Evolutionary conservation across 2,113 vertebrate species (phyloP).

Genomic region (Sula dactylatra): DNA sequence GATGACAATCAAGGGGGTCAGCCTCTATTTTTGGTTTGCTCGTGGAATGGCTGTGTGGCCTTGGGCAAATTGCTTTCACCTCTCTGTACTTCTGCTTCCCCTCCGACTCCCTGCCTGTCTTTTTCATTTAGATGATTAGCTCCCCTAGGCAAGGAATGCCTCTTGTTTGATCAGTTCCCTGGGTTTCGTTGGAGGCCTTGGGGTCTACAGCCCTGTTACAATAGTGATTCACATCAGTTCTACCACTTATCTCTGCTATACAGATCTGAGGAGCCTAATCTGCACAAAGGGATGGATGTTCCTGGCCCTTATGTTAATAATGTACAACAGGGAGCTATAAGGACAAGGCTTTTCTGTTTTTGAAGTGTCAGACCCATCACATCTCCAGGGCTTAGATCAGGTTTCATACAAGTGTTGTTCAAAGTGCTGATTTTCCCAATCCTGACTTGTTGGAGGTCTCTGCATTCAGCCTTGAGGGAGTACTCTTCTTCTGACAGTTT

Average conservation of each 20-base stretch:
- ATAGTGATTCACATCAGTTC: not conserved
- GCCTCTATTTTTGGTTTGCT: conserved; percentile 44
- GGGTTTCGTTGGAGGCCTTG: not conserved
- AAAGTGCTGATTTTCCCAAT: not conserved
- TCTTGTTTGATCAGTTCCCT: conserved; percentile 17
- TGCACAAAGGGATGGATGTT: not conserved
- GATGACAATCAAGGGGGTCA: conserved; percentile 36
- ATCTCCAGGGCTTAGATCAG: not conserved
- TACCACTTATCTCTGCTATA: not conserved
- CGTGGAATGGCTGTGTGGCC: not conserved
- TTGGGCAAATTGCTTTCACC: conserved; percentile 48
- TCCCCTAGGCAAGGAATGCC: conserved; percentile 14
- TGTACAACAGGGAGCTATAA: not conserved
- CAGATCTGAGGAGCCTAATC: not conserved
- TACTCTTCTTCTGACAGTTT: not conserved
- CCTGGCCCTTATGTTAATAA: not conserved
- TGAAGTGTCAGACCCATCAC: not conserved
- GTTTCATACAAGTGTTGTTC: not conserved
- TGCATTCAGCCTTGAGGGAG: not conserved
- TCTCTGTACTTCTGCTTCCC: not conserved
- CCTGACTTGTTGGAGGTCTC: not conserved
- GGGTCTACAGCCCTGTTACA: not conserved
- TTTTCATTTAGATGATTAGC: conserved; percentile 23
- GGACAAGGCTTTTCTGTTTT: not conserved
- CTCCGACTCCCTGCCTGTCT: conserved; percentile 39